These are phyloP conservation scores for Tetrapedia diversipes DNA, from an alignment of 2,888 invertebrate species.

Conservation along the genomic window DNA sequence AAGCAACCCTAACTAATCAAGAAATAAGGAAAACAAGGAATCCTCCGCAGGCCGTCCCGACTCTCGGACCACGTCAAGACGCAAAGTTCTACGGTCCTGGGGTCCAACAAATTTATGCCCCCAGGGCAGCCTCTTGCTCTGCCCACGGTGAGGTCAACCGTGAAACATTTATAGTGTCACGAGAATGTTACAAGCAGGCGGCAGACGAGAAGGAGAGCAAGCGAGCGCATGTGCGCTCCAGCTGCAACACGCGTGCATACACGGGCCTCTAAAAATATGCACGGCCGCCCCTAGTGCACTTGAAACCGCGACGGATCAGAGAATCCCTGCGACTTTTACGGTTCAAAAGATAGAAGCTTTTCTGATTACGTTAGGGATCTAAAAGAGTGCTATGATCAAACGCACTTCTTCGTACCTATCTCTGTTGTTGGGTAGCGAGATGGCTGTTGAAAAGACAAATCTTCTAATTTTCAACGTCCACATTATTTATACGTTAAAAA, in stretches of 20 bases:
- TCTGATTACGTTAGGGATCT: no score
- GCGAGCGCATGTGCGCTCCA: slow-evolving; percentile 76
- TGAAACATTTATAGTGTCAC: slow-evolving; percentile 73
- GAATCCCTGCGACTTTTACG: no score
- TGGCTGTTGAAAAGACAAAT: no score
- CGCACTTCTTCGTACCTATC: no score
- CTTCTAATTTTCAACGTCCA: no score
- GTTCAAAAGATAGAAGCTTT: no score
- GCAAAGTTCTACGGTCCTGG: slow-evolving; percentile 6
- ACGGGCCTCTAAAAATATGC: slow-evolving; percentile 78
- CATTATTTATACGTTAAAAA: no score
- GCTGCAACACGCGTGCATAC: slow-evolving; percentile 71
- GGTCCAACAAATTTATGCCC: slow-evolving; percentile 57
- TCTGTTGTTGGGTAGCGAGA: no score
- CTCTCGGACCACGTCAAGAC: background rate
- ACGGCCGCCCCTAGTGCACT: slow-evolving; percentile 71
- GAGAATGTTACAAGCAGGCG: slow-evolving; percentile 36
- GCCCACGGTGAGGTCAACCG: slow-evolving; percentile 63
- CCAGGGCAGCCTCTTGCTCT: slow-evolving; percentile 18
- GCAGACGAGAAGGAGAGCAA: slow-evolving; percentile 25
- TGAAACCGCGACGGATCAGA: no score
- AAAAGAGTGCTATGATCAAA: no score
- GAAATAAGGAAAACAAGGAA: no score
- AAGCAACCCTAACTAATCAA: no score
- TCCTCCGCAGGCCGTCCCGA: background rate